Evolutionary conservation across 2,113 vertebrate species (phyloP).

Genomic region (Agapornis roseicollis): DNA sequence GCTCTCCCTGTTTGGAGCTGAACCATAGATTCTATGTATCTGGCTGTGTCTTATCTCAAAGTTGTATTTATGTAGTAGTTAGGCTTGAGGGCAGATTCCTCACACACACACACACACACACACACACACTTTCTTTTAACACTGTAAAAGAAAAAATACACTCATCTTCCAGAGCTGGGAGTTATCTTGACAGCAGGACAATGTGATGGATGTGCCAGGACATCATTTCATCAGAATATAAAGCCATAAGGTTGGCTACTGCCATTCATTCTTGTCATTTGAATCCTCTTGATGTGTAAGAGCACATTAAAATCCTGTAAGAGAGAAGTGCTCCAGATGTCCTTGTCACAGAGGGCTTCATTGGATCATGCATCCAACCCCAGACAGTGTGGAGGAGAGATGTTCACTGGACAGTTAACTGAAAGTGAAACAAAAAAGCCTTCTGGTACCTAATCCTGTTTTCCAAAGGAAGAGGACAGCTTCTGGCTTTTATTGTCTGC

Average conservation of each 20-base stretch:
- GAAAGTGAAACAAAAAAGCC: background rate
- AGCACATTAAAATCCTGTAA: background rate
- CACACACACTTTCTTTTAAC: background rate
- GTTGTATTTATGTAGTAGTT: background rate
- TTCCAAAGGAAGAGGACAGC: background rate
- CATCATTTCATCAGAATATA: slow-evolving; percentile 57
- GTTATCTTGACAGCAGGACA: slow-evolving; percentile 40
- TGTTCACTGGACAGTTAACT: background rate
- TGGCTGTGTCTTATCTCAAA: background rate
- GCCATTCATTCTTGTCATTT: slow-evolving; percentile 51
- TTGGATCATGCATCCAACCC: background rate
- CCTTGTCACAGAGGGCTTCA: background rate
- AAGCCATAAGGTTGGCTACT: slow-evolving; percentile 34
- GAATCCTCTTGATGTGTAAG: background rate
- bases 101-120: background rate
- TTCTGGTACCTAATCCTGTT: background rate
- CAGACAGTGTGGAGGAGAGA: background rate
- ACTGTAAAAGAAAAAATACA: slow-evolving; percentile 34
- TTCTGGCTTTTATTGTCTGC: background rate
- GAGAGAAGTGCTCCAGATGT: background rate
- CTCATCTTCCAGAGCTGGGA: slow-evolving; percentile 34
- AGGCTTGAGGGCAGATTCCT: background rate
- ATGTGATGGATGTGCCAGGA: slow-evolving; percentile 56
- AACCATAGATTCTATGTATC: background rate
- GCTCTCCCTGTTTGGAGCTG: background rate